Percentiles rank a stretch among this genome's conserved stretches.
Evolutionary conservation across 1,140 invertebrate genomes (phyloP).

Genomic region (Brachionus angularis): DNA sequence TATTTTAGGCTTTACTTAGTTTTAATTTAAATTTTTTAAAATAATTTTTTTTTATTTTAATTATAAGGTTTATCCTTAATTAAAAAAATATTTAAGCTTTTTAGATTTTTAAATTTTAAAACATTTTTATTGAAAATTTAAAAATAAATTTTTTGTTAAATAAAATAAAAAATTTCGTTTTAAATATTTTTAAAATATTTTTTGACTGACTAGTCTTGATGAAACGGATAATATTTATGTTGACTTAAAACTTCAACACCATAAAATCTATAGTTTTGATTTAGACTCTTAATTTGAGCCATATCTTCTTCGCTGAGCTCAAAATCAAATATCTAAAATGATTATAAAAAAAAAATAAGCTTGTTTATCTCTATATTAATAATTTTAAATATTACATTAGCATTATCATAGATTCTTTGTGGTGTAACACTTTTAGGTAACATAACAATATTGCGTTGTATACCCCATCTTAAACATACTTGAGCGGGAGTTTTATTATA

Average conservation of each 20-base stretch:
- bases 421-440: slow-evolving; percentile 34
- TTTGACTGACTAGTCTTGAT: neutral
- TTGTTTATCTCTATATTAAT: neutral
- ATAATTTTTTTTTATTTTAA: no score
- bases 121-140: no score
- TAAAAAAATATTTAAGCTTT: no score
- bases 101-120: no score
- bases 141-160: no score
- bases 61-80: no score
- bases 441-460: slow-evolving; percentile 27
- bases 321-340: slow-evolving; percentile 31
- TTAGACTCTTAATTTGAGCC: neutral
- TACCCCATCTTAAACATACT: slow-evolving; percentile 31
- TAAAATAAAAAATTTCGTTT: neutral
- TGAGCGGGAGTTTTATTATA: slow-evolving; percentile 35
- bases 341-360: neutral
- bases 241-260: slow-evolving; percentile 1
- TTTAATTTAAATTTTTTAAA: no score
- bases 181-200: neutral
- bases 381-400: neutral
- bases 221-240: slow-evolving; percentile 28
- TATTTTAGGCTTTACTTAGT: no score
- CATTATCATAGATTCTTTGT: slow-evolving; percentile 17
- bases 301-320: slow-evolving; percentile 28
- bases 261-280: slow-evolving; percentile 19